These are phyloP conservation scores for Venusia cambrica DNA, from an alignment of 2,888 invertebrate species.

Conservation along the genomic window DNA sequence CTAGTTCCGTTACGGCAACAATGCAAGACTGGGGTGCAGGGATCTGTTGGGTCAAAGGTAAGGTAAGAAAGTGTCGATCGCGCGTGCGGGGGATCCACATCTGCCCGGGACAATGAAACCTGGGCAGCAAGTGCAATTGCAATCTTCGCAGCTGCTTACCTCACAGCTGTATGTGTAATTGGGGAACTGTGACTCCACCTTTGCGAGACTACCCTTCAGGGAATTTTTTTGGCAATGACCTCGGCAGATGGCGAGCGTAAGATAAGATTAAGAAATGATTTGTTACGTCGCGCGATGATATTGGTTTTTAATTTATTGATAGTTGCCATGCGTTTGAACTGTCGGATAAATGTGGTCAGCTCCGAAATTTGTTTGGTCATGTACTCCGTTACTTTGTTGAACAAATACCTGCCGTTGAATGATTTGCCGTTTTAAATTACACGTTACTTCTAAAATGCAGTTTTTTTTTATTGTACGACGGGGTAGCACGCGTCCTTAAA, in stretches of 20 bases:
- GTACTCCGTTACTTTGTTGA: too few relatives aligned
- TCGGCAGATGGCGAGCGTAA: constrained; percentile 25
- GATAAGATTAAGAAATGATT: constrained; percentile 31
- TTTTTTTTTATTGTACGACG: too few relatives aligned
- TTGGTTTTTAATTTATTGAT: constrained; percentile 15
- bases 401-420: too few relatives aligned
- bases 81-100: constrained; percentile 42
- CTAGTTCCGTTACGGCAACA: constrained; percentile 13
- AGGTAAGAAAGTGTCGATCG: constrained; percentile 28
- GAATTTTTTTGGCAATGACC: constrained; percentile 27
- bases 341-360: too few relatives aligned
- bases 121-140: constrained; percentile 31
- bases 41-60: constrained; percentile 44
- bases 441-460: too few relatives aligned
- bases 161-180: constrained; percentile 27
- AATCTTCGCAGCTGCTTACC: constrained; percentile 27
- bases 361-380: too few relatives aligned
- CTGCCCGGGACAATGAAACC: constrained; percentile 24
- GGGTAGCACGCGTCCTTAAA: too few relatives aligned
- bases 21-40: constrained; percentile 5
- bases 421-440: too few relatives aligned
- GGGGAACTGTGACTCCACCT: constrained; percentile 15
- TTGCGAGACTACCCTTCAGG: constrained; percentile 13
- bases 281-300: constrained; percentile 15
- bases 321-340: too few relatives aligned